Evolutionary conservation across 2,888 invertebrate genomes (phyloP).

Genomic region (Hylaea fasciaria): DNA sequence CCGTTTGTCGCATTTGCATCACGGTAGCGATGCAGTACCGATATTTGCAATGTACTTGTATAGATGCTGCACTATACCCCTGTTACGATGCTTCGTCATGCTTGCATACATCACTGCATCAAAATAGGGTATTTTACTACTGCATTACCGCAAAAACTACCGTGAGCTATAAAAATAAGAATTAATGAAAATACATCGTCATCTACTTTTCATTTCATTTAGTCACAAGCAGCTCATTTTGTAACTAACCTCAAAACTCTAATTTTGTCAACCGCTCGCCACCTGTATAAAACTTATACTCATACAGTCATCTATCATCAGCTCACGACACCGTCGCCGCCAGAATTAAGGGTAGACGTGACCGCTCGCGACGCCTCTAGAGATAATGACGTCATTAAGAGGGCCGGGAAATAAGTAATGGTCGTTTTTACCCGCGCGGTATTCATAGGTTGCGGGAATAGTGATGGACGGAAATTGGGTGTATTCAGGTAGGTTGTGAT

Average conservation of each 20-base stretch:
- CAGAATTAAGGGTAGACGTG: constrained; percentile 69
- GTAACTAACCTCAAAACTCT: not conserved
- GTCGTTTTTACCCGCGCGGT: constrained; percentile 63
- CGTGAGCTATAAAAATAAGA: too few species aligned
- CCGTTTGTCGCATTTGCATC: too few species aligned
- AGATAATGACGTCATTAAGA: constrained; percentile 81
- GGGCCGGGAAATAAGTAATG: constrained; percentile 69
- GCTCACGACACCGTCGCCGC: constrained; percentile 60
- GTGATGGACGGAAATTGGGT: constrained; percentile 29
- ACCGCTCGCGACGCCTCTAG: constrained; percentile 57
- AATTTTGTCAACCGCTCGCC: not conserved
- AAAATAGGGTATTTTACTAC: too few species aligned
- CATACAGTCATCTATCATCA: constrained; percentile 64
- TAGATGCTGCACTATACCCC: too few species aligned
- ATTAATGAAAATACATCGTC: too few species aligned
- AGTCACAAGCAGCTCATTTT: not conserved
- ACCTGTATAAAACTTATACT: constrained; percentile 39
- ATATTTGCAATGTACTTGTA: too few species aligned
- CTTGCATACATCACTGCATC: too few species aligned
- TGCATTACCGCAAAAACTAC: too few species aligned
- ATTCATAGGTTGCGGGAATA: constrained; percentile 54
- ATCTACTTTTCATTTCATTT: too few species aligned
- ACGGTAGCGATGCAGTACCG: too few species aligned
- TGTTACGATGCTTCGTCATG: too few species aligned
- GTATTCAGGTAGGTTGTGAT: constrained; percentile 21